phyloP scores from a whole-genome alignment of 2,113 vertebrate genomes.

The Oryzias javanicus region DNA sequence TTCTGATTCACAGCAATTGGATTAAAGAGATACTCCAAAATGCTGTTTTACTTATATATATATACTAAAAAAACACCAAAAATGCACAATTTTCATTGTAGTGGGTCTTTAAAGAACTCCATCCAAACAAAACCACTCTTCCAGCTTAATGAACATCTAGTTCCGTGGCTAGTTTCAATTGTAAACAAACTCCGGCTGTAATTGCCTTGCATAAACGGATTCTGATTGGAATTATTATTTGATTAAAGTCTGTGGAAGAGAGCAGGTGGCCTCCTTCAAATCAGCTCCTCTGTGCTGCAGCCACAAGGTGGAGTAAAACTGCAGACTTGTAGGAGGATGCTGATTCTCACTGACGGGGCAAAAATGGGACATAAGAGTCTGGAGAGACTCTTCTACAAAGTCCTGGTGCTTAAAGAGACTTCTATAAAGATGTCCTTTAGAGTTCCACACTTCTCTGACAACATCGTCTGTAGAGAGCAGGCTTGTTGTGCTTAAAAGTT shows the following conservation, averaged over 20 bases:
- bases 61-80: too few relatives aligned
- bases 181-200: conserved; percentile 74
- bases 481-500: conserved; percentile 30
- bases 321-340: neutral
- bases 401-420: too few relatives aligned
- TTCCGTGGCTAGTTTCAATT: conserved; percentile 65
- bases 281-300: conserved; percentile 36
- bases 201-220: conserved; percentile 66
- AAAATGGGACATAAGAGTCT: neutral
- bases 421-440: too few relatives aligned
- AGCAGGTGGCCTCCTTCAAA: conserved; percentile 70
- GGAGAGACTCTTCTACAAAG: conserved; percentile 3
- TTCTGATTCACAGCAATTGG: too few relatives aligned
- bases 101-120: neutral
- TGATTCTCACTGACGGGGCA: conserved; percentile 1
- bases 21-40: too few relatives aligned
- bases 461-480: too few relatives aligned
- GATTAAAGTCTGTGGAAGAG: conserved; percentile 71
- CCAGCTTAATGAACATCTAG: conserved; percentile 65
- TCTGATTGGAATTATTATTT: conserved; percentile 77
- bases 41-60: too few relatives aligned
- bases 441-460: too few relatives aligned
- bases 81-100: too few relatives aligned
- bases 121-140: neutral
- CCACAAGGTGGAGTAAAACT: conserved; percentile 47